These are phyloP conservation scores for Gorsachius magnificus DNA, from an alignment of 2,797 vertebrate species.

Conservation along the genomic window DNA sequence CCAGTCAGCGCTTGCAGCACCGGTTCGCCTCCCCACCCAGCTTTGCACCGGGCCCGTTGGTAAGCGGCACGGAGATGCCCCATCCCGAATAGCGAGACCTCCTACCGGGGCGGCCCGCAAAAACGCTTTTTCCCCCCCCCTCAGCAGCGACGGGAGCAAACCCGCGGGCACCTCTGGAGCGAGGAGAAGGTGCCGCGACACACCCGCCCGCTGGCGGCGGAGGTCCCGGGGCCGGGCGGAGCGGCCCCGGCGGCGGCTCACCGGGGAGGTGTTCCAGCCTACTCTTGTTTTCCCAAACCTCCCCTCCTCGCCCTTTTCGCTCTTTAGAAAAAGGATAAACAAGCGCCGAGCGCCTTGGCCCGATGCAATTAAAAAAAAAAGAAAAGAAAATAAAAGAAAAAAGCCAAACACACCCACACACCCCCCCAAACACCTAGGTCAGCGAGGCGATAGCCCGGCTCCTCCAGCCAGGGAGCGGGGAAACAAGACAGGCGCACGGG, in stretches of 20 bases:
- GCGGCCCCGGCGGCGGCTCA: neutral
- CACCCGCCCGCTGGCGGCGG: neutral
- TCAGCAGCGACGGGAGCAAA: neutral
- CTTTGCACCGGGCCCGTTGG: no score
- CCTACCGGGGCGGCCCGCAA: no score
- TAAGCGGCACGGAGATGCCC: neutral
- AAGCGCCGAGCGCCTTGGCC: neutral
- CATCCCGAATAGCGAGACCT: accelerated
- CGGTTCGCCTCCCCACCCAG: neutral
- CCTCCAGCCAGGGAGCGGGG: accelerated
- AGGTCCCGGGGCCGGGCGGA: neutral
- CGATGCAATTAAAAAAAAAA: neutral
- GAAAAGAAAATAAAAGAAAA: no score
- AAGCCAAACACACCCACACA: no score
- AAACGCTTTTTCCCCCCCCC: no score
- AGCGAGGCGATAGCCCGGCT: neutral
- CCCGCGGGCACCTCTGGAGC: neutral
- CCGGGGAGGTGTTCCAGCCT: neutral
- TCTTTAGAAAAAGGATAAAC: neutral
- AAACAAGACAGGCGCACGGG: no score
- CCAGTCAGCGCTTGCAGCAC: neutral
- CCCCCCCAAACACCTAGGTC: neutral
- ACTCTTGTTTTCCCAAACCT: no score
- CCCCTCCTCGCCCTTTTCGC: no score
- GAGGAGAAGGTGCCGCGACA: neutral